These are phyloP conservation scores for Irena cyanogastra DNA, from an alignment of 2,113 vertebrate genomes.

Conservation along the genomic window DNA sequence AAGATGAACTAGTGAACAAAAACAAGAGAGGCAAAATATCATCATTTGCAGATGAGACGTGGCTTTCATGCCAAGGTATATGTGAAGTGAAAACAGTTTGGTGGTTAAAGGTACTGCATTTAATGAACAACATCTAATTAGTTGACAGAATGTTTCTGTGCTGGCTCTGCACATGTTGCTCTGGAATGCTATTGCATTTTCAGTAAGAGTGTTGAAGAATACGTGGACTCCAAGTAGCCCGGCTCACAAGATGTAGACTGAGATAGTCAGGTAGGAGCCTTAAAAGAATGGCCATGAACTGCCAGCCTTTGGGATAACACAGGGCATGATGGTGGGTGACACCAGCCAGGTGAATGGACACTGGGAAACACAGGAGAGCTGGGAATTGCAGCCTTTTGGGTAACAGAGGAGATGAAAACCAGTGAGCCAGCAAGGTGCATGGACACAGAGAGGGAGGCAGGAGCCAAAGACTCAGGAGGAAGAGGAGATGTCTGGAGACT, in stretches of 20 bases:
- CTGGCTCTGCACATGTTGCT: neutral
- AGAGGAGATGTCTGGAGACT: neutral
- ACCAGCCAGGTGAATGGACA: neutral
- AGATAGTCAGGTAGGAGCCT: rapidly evolving
- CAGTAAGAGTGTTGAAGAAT: neutral
- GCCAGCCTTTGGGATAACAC: neutral
- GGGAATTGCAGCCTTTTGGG: neutral
- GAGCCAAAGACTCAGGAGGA: rapidly evolving
- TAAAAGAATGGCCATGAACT: neutral
- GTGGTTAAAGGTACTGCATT: neutral
- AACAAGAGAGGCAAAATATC: neutral
- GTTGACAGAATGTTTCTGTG: neutral
- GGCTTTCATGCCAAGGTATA: neutral
- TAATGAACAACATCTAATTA: neutral
- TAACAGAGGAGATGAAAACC: neutral
- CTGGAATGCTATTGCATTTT: neutral
- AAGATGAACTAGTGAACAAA: neutral
- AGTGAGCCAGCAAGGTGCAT: neutral
- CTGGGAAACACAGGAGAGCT: neutral
- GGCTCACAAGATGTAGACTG: neutral
- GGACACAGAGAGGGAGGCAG: neutral
- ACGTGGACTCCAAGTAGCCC: rapidly evolving
- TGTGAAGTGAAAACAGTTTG: neutral
- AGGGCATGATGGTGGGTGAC: neutral
- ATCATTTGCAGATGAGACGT: neutral